These are phyloP conservation scores for Agonopterix subpropinquella DNA, from an alignment of 2,888 invertebrate genomes.

Conservation along the genomic window DNA sequence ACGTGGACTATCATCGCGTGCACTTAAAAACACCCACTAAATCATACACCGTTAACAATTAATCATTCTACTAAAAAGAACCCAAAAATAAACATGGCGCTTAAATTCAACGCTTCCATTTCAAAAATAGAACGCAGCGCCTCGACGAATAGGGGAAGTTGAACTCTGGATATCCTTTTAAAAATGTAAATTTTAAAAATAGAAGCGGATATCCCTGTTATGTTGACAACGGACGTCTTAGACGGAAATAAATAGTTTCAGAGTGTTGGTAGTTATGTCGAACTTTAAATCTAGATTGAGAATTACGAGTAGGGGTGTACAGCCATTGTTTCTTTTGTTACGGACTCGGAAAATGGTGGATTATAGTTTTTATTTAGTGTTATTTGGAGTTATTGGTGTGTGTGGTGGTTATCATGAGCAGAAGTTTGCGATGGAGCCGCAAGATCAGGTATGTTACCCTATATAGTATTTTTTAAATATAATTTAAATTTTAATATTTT, in stretches of 20 bases:
- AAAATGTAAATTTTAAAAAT: conserved; percentile 53
- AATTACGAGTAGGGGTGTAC: conserved; percentile 47
- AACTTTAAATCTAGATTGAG: conserved; percentile 38
- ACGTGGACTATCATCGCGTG: conserved; percentile 14
- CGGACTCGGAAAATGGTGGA: conserved; percentile 43
- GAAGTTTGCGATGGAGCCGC: conserved; percentile 94
- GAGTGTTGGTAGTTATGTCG: conserved; percentile 33
- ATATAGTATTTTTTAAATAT: no score
- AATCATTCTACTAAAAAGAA: conserved; percentile 32
- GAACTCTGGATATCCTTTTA: conserved; percentile 32
- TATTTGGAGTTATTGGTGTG: conserved; percentile 43
- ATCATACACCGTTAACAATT: conserved; percentile 21
- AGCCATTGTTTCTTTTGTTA: conserved; percentile 53
- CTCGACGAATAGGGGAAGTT: conserved; percentile 37
- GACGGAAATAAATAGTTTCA: conserved; percentile 12
- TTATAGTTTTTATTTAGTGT: conserved; percentile 29
- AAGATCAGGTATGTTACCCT: conserved; percentile 79
- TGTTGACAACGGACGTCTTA: conserved; percentile 26
- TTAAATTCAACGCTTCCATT: conserved; percentile 25
- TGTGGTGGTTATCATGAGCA: conserved; percentile 76
- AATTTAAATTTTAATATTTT: background rate
- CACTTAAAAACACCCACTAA: conserved; percentile 13
- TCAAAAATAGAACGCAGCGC: conserved; percentile 36
- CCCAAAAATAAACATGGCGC: conserved; percentile 56
- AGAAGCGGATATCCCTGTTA: conserved; percentile 48